Evolutionary conservation across 2,113 vertebrate genomes (phyloP), one percentile per base, ranked within the genome.

Genomic region (Neoarius graeffei): DNA sequence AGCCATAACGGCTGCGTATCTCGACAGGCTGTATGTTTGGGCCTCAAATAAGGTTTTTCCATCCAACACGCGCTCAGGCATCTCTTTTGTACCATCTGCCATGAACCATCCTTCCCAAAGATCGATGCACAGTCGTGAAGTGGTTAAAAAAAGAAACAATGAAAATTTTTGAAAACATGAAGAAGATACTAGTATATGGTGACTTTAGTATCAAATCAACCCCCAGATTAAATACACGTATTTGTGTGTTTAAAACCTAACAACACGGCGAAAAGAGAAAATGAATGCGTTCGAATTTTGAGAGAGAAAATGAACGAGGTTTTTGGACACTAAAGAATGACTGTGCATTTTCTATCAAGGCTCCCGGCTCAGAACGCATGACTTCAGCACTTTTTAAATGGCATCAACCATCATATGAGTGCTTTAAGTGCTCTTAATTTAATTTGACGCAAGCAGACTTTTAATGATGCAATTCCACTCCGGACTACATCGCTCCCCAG

Each of bases 41-140:
- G 95, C 91, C 91, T 92, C 79, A 93, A 93, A 93, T 79, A 62
- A 91, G 92, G 89, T 91, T 92, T 91, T 64, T 89, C 8, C 90
- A 93, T 95, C 94, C 95, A 94, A 93, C 89, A 86, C 67, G 93
- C 94, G 93, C 87, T 77, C 92, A 50, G 93, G 94, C 94, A 94
- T 92, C 89, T 89, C 81, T 84, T 76, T 52, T 54, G 56, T 71
- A 85, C 93, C 95, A 94, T 95, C 95, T 95, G 95, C 91, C 89
- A 91, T 64, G 4, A 77, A 90, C 84, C 35, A 69, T 81, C 85
- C 89, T 80, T 87, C 89, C 86, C 57, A 80, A 84, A 90, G 87
- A 89, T 87, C 84, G 85, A 90, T 20, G 48, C 59, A 56, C n/a
- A 30, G 13, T 48, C 11, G 50, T n/a, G 76, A 81, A 60, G 4